These are phyloP conservation scores for Lanius ludovicianus DNA, from an alignment of 2,113 vertebrate species.

Conservation along the genomic window DNA sequence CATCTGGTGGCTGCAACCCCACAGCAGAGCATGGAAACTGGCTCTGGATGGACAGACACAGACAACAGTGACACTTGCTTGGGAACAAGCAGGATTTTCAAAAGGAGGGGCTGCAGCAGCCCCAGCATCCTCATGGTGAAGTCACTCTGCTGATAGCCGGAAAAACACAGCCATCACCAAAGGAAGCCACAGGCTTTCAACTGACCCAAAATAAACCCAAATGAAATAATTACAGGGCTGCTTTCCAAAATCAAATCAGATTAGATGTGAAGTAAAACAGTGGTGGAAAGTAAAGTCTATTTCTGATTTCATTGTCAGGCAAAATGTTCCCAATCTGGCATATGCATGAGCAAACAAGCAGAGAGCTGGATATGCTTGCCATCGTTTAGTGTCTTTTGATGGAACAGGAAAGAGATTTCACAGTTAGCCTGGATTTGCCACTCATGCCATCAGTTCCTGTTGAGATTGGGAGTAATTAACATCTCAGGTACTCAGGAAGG, in stretches of 20 bases:
- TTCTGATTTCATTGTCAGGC: constrained; percentile 59
- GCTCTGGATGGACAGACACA: not conserved
- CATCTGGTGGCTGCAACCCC: not conserved
- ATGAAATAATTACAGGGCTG: constrained; percentile 69
- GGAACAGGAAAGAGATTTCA: not conserved
- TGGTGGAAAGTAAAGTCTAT: constrained; percentile 63
- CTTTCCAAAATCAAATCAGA: constrained; percentile 74
- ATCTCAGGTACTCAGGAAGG: not conserved
- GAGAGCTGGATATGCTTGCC: not conserved
- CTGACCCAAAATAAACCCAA: constrained; percentile 59
- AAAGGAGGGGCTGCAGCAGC: not conserved
- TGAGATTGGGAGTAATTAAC: not conserved
- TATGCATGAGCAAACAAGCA: not conserved
- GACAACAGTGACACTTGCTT: not conserved
- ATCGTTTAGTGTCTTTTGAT: not conserved
- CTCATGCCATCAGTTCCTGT: not conserved
- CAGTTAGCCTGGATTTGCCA: not conserved
- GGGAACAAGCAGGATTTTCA: not conserved
- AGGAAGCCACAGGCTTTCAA: constrained; percentile 29
- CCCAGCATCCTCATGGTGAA: not conserved
- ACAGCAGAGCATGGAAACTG: not conserved
- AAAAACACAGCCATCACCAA: constrained; percentile 26
- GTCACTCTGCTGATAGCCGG: not conserved
- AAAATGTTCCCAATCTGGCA: constrained; percentile 29
- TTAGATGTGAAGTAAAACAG: constrained; percentile 70